Percentiles rank a stretch among this genome's conserved stretches.
Evolutionary conservation across 2,888 invertebrate species (phyloP).

Genomic region (Acrobasis repandana): DNA sequence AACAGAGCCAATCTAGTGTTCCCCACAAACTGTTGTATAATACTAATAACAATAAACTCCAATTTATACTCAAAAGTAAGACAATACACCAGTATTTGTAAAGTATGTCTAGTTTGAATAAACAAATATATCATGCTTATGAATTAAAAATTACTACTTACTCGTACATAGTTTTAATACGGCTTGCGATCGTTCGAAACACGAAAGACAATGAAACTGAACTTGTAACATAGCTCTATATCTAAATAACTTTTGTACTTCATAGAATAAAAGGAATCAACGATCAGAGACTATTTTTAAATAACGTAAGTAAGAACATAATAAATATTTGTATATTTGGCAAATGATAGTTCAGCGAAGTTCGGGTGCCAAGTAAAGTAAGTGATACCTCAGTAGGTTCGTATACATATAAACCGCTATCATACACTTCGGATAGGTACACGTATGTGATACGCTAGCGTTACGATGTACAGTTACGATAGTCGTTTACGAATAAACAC

Average conservation of each 20-base stretch:
- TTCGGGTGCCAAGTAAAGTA: constrained; percentile 44
- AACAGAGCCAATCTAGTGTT: too few relatives aligned
- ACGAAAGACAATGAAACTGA: neutral
- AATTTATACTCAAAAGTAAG: constrained; percentile 5
- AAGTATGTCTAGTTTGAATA: neutral
- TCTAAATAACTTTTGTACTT: constrained; percentile 19
- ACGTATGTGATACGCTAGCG: constrained; percentile 32
- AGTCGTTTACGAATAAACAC: constrained; percentile 23
- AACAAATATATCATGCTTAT: too few relatives aligned
- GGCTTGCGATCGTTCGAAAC: neutral
- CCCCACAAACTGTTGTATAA: neutral
- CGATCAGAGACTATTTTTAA: constrained; percentile 62
- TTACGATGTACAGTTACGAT: constrained; percentile 27
- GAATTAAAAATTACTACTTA: neutral
- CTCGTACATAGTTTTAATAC: neutral
- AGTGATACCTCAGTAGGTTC: constrained; percentile 36
- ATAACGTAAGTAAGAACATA: constrained; percentile 24
- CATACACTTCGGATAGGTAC: constrained; percentile 22
- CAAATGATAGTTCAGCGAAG: constrained; percentile 29
- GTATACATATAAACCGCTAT: constrained; percentile 22
- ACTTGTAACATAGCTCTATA: constrained; percentile 27
- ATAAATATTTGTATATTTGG: constrained; percentile 46
- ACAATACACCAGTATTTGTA: constrained; percentile 18
- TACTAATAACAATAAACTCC: neutral
- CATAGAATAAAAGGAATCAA: constrained; percentile 23